Percentiles rank a stretch among this genome's conserved stretches.
Evolutionary conservation across 2,113 vertebrate species (phyloP).

Genomic region (Nothocercus julius): DNA sequence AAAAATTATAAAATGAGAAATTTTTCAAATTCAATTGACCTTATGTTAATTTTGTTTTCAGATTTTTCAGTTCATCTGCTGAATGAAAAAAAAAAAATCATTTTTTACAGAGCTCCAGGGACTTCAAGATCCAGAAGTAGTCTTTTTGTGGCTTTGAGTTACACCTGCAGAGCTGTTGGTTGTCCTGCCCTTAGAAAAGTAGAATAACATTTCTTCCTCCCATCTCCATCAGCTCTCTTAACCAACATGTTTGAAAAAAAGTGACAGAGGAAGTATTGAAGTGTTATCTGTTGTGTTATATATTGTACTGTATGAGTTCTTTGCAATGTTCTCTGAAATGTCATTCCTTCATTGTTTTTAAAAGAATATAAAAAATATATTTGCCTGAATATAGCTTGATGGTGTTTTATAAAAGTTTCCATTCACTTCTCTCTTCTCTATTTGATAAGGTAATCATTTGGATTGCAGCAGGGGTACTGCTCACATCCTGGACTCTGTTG

Average conservation of each 20-base stretch:
- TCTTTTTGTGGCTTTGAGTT: not conserved
- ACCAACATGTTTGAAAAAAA: not conserved
- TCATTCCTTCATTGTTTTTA: not conserved
- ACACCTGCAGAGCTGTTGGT: not conserved
- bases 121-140: not conserved
- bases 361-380: not conserved
- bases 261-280: not conserved
- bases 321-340: not conserved
- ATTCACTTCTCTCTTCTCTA: not conserved
- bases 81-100: not conserved
- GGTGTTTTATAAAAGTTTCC: not conserved
- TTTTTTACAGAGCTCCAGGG: not conserved
- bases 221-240: not conserved
- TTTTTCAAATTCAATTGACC: not conserved
- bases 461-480: fast-evolving
- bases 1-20: not conserved
- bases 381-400: not conserved
- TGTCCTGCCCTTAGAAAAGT: not conserved
- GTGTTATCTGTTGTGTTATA: not conserved
- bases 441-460: not conserved
- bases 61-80: not conserved
- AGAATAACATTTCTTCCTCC: not conserved
- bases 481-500: not conserved
- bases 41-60: not conserved
- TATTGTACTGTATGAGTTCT: not conserved